Base-by-base conservation (phyloP, 2,797 vertebrate genomes). In the Labeo calbasu region DNA sequence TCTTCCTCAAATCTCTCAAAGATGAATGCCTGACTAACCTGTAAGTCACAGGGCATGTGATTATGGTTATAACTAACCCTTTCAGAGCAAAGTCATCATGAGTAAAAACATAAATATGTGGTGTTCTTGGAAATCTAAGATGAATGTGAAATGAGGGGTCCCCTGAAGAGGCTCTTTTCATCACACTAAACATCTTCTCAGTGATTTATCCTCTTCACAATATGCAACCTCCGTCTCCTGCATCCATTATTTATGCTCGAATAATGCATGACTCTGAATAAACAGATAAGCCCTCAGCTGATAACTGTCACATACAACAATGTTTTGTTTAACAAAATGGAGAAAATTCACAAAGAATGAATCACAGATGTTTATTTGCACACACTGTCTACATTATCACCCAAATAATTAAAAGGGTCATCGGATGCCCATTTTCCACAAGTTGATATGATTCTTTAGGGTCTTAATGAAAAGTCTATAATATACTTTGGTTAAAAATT, bases 211-310 rank as follows among this genome's bases (percentile, higher is more conserved):
- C 21, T 51, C 25, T 51, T 82, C 48, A 28, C 48, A 66, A 53
- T 53, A 40, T 63, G 43, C 28, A 73, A 72, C 55, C 43, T 81
- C 76, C 14, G 23, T 65, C 43, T 51, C 13, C 57, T 19, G 43
- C 57, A 82, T 50, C 6, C 28, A 80, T 73, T 63, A 28, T 53
- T 79, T 73, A 79, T 25, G 57, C 46, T 32, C 2, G 32, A 59
- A 51, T 82, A 75, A 78, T 66, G n/a, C 2, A 59, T 46, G 63
- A 55, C 10, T 73, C 55, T 2, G 36, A n/a, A 48, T 28, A 61
- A 81, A 40, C 25, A 10, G 57, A 66, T 73, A 36, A 50, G 70
- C 55, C 63, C 2, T 32, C 2, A 50, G 43, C 17, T 9, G 57
- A 61, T 23, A 72, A 50, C 43, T 17, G 51, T 19, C 79, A 43